phyloP scores from a whole-genome alignment of 1,140 invertebrate genomes.

The Cepaea nemoralis region DNA sequence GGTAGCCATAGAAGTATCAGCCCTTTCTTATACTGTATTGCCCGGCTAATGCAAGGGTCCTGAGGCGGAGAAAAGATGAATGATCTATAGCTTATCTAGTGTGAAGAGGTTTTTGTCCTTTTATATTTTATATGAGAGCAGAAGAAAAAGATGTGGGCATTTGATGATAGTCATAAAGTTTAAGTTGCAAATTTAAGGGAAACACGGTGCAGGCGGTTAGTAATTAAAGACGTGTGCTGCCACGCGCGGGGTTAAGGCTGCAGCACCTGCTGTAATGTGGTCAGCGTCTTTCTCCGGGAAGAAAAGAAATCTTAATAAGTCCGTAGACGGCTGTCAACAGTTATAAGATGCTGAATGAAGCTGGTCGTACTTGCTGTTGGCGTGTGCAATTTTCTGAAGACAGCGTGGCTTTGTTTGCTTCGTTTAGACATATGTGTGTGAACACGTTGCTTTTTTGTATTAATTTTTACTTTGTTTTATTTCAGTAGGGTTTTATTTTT shows the following conservation, averaged over 20 bases:
- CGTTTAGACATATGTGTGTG: neutral
- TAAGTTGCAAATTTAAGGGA: slow-evolving; percentile 20
- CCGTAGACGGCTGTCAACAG: slow-evolving; percentile 10
- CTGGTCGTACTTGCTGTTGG: neutral
- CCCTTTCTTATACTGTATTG: neutral
- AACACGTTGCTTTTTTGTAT: neutral
- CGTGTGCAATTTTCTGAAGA: slow-evolving; percentile 20
- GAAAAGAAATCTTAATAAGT: slow-evolving; percentile 30
- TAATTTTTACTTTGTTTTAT: neutral
- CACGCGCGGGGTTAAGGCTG: slow-evolving; percentile 8
- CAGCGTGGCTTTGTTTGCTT: neutral
- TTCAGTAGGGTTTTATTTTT: too few species aligned
- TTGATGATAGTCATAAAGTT: slow-evolving; percentile 34
- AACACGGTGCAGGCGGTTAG: slow-evolving; percentile 2
- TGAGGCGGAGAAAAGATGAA: slow-evolving; percentile 5
- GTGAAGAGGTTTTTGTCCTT: neutral
- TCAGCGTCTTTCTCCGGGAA: neutral
- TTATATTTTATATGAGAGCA: slow-evolving; percentile 11
- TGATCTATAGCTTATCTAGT: slow-evolving; percentile 27
- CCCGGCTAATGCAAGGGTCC: neutral
- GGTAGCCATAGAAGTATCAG: slow-evolving; percentile 19
- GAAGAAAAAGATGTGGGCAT: slow-evolving; percentile 12
- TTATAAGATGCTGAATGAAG: neutral
- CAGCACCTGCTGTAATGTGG: slow-evolving; percentile 16
- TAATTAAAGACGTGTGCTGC: slow-evolving; percentile 39